Evolutionary conservation across 2,797 vertebrate genomes (phyloP).

Genomic region (Argya squamiceps): DNA sequence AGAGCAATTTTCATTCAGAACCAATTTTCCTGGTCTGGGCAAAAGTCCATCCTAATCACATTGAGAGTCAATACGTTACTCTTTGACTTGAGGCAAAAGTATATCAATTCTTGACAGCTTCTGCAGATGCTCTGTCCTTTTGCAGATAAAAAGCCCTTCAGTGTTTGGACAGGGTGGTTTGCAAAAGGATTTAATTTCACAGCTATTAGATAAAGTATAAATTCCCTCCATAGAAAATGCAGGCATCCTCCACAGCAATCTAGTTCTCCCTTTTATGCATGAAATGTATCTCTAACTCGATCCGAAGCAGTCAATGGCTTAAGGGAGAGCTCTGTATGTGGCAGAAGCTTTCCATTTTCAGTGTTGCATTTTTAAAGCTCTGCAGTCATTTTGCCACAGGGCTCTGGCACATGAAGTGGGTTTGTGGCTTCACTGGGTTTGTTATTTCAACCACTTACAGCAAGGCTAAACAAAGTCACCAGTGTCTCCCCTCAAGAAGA

Average conservation of each 20-base stretch:
- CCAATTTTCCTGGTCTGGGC: slow-evolving; percentile 25
- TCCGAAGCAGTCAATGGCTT: neutral
- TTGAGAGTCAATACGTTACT: slow-evolving; percentile 1
- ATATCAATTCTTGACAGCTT: slow-evolving; percentile 19
- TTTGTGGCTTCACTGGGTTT: neutral
- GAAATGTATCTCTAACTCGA: neutral
- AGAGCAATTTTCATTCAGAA: slow-evolving; percentile 42
- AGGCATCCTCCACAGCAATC: neutral
- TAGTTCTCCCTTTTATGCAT: neutral
- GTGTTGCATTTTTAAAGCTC: neutral
- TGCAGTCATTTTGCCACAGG: neutral
- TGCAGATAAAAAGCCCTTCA: neutral
- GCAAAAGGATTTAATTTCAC: neutral
- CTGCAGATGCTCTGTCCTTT: neutral
- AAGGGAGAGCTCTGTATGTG: neutral
- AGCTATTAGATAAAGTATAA: neutral
- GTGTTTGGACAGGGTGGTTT: neutral
- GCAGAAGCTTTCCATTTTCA: slow-evolving; percentile 9
- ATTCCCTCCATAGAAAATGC: neutral
- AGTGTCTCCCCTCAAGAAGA: neutral
- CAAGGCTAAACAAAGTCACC: slow-evolving; percentile 23
- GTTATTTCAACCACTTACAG: neutral
- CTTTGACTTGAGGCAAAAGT: slow-evolving; percentile 8
- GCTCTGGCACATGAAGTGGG: neutral
- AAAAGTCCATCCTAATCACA: slow-evolving; percentile 44